Percentiles rank a stretch among this genome's conserved stretches.
Evolutionary conservation across 2,888 invertebrate species (phyloP).

Genomic region (Pristionchus maxplancki): DNA sequence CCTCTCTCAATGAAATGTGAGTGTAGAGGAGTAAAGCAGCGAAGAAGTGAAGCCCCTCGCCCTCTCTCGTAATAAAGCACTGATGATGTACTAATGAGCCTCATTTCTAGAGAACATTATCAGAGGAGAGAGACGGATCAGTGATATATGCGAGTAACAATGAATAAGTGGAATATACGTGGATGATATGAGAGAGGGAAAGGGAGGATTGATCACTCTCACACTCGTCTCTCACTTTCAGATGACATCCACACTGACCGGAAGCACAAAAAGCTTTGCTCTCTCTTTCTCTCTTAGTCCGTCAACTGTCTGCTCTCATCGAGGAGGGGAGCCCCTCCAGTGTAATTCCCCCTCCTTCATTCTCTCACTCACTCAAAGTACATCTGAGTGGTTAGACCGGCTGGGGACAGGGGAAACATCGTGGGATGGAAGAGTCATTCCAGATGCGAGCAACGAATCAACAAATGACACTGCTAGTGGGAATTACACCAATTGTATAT

Average conservation of each 20-base stretch:
- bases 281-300: not conserved
- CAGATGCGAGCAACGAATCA: not conserved
- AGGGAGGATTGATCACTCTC: not conserved
- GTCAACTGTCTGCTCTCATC: slow-evolving; percentile 30
- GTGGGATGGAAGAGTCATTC: slow-evolving; percentile 28
- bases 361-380: slow-evolving; percentile 41
- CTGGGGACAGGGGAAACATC: slow-evolving; percentile 24
- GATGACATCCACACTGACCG: slow-evolving; percentile 28
- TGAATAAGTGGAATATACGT: not conserved
- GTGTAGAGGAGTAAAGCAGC: not conserved
- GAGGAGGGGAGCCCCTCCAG: not conserved
- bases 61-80: not conserved
- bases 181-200: not conserved
- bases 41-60: not conserved
- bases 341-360: slow-evolving; percentile 26
- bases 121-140: not conserved
- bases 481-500: not conserved
- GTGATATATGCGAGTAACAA: not conserved
- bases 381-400: slow-evolving; percentile 37
- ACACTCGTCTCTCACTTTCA: not conserved
- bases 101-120: not conserved
- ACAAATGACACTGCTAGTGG: not conserved
- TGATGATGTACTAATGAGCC: not conserved
- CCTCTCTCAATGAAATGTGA: not conserved
- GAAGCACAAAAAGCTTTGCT: slow-evolving; percentile 1